Conservation (phyloP, 2,888 invertebrate genomes). For the Oeneis ivallda region DNA sequence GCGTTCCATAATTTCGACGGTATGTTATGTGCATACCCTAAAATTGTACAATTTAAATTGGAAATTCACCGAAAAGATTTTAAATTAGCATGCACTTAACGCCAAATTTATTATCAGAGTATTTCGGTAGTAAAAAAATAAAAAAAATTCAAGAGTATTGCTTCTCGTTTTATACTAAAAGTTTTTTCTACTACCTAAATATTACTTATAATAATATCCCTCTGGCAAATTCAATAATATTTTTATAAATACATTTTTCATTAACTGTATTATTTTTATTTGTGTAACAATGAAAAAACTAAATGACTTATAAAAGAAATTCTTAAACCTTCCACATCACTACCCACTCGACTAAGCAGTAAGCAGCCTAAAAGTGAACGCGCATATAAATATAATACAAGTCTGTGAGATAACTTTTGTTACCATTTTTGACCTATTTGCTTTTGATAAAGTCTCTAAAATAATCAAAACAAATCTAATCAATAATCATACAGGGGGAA, state of each 20-base stretch:
- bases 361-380: not conserved
- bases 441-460: too few species aligned
- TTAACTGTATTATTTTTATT: constrained; percentile 22
- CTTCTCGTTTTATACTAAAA: constrained; percentile 79
- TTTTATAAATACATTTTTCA: constrained; percentile 41
- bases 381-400: too few species aligned
- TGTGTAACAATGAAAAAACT: constrained; percentile 46
- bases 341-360: not conserved
- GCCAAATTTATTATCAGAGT: constrained; percentile 55
- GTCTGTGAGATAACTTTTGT: too few species aligned
- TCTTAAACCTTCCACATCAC: constrained; percentile 17
- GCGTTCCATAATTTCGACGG: constrained; percentile 57
- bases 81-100: constrained; percentile 44
- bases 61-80: constrained; percentile 27
- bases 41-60: constrained; percentile 26
- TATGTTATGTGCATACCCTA: constrained; percentile 26
- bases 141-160: constrained; percentile 78
- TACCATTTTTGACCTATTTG: too few species aligned
- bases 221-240: constrained; percentile 65
- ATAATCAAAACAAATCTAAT: too few species aligned
- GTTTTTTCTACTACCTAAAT: constrained; percentile 76
- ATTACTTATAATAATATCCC: constrained; percentile 69
- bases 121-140: constrained; percentile 74
- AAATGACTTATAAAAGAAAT: constrained; percentile 32
- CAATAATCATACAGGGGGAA: too few species aligned